These are phyloP conservation scores for Gandaritis pyraliata DNA, from an alignment of 2,888 invertebrate species.

Conservation along the genomic window DNA sequence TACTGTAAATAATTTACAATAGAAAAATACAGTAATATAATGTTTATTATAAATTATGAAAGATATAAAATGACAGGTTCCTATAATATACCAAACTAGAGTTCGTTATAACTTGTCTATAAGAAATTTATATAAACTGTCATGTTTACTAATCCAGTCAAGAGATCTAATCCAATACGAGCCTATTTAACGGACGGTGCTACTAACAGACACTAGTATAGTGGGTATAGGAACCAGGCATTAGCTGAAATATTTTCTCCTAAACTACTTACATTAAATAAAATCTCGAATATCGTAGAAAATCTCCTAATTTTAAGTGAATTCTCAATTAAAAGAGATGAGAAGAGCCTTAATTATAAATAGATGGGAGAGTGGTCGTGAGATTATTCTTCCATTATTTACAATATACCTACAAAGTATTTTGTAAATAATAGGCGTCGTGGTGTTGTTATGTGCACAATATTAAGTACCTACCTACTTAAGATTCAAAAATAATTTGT, in stretches of 20 bases:
- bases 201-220: too few relatives aligned
- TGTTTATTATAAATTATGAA: too few relatives aligned
- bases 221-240: background rate
- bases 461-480: background rate
- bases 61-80: too few relatives aligned
- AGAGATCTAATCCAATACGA: too few relatives aligned
- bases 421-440: conserved; percentile 24
- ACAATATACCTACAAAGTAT: conserved; percentile 24
- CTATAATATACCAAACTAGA: too few relatives aligned
- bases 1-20: too few relatives aligned
- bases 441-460: conserved; percentile 31
- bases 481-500: background rate
- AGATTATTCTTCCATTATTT: conserved; percentile 34
- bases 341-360: conserved; percentile 8
- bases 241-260: conserved; percentile 28
- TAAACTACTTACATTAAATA: conserved; percentile 36
- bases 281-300: conserved; percentile 54
- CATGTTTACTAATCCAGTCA: too few relatives aligned
- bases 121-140: too few relatives aligned
- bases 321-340: conserved; percentile 7
- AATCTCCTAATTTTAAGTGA: conserved; percentile 39
- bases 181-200: too few relatives aligned
- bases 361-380: conserved; percentile 25
- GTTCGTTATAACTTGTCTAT: too few relatives aligned
- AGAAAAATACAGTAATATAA: too few relatives aligned